Evolutionary conservation across 1,140 invertebrate species (phyloP).

Genomic region (Drosophila simulans): DNA sequence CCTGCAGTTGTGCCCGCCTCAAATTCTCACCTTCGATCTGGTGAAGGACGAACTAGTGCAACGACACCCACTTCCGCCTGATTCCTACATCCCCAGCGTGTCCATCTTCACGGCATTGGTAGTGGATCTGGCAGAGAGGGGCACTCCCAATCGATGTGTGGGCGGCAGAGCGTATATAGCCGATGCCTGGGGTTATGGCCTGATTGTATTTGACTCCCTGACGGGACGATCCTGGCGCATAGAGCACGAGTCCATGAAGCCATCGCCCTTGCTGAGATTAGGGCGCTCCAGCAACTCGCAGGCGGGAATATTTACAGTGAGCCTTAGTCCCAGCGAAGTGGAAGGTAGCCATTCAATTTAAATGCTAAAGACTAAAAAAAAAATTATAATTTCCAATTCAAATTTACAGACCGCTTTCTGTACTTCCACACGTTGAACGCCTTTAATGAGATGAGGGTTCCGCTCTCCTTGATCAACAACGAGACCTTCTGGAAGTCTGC

Average conservation of each 20-base stretch:
- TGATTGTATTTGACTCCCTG: conserved; percentile 89
- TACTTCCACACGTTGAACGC: conserved; percentile 92
- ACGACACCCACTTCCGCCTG: conserved; percentile 86
- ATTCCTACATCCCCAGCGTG: conserved; percentile 83
- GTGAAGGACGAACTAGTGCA: conserved; percentile 85
- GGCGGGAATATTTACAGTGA: conserved; percentile 89
- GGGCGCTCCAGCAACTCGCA: conserved; percentile 88
- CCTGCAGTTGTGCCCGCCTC: conserved; percentile 86
- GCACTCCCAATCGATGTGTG: conserved; percentile 85
- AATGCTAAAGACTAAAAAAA: neutral
- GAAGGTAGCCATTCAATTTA: conserved; percentile 11
- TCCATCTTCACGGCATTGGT: conserved; percentile 86
- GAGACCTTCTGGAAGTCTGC: conserved; percentile 72
- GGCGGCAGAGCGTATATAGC: conserved; percentile 90
- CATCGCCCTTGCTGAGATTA: conserved; percentile 86
- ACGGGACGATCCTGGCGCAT: conserved; percentile 88
- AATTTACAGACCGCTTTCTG: conserved; percentile 85
- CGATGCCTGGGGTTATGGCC: conserved; percentile 89
- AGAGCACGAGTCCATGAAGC: conserved; percentile 89
- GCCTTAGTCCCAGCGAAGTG: conserved; percentile 86
- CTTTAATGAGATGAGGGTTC: conserved; percentile 89
- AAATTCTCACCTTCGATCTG: conserved; percentile 88
- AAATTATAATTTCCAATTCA: neutral
- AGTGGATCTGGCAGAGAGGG: conserved; percentile 86
- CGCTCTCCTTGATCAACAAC: conserved; percentile 88